Evolutionary conservation across 37 sponge, comb jelly and placozoan species (phyloP).

Genomic region (Bolinopsis microptera): DNA sequence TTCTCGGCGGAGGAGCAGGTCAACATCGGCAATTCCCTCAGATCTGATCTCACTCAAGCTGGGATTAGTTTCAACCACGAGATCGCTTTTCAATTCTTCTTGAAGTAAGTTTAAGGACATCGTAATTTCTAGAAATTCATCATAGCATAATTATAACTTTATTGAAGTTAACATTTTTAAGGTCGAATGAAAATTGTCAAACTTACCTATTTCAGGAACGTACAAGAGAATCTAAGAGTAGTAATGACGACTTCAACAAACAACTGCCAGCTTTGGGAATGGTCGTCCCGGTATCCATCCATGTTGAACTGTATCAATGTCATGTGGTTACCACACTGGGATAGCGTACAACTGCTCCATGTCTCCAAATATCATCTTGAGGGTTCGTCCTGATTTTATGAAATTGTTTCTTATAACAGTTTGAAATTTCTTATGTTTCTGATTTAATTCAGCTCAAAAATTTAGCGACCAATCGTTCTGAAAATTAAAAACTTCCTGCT

Average conservation of each 20-base stretch:
- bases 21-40: constrained; percentile 72
- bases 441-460: too few species aligned
- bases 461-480: too few species aligned
- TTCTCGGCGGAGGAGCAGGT: constrained; percentile 79
- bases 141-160: too few species aligned
- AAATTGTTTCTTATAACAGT: too few species aligned
- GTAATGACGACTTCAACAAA: constrained; percentile 61
- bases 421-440: too few species aligned
- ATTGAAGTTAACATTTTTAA: too few species aligned
- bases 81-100: constrained; percentile 81
- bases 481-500: too few species aligned
- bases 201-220: constrained; percentile 33
- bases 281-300: constrained; percentile 63
- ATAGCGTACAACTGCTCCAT: constrained; percentile 70
- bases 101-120: constrained; percentile 68
- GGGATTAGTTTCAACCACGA: constrained; percentile 72
- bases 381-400: too few species aligned
- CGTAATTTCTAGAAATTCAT: neutral
- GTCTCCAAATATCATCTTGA: constrained; percentile 77
- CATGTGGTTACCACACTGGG: constrained; percentile 72
- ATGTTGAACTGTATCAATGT: constrained; percentile 66
- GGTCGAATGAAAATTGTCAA: too few species aligned
- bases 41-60: constrained; percentile 75
- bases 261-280: constrained; percentile 56
- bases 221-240: constrained; percentile 66